These are phyloP conservation scores for Drosophila testacea DNA, from an alignment of 2,888 invertebrate genomes.

Conservation along the genomic window DNA sequence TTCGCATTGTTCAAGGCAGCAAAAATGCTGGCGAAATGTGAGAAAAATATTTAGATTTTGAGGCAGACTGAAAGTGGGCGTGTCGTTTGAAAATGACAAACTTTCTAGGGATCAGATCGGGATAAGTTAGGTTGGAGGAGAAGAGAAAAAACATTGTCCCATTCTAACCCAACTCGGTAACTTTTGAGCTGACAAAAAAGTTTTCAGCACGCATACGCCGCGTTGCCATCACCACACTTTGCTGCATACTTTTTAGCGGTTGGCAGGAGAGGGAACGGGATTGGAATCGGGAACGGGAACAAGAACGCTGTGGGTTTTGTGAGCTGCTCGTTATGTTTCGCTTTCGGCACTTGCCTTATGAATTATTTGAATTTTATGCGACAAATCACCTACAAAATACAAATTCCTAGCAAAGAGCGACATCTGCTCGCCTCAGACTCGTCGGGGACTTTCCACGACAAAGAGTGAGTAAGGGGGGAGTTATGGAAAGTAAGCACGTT, in stretches of 20 bases:
- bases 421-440: slow-evolving; percentile 31
- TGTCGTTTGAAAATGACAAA: slow-evolving; percentile 65
- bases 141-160: slow-evolving; percentile 23
- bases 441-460: slow-evolving; percentile 5
- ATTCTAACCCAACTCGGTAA: slow-evolving; percentile 41
- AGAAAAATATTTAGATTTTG: slow-evolving; percentile 58
- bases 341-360: slow-evolving; percentile 68
- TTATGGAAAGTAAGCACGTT: slow-evolving; percentile 67
- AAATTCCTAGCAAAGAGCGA: slow-evolving; percentile 65
- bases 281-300: neutral
- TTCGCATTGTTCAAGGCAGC: slow-evolving; percentile 55
- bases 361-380: slow-evolving; percentile 81
- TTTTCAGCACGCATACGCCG: slow-evolving; percentile 76
- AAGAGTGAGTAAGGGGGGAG: neutral
- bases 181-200: slow-evolving; percentile 75
- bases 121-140: neutral
- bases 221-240: slow-evolving; percentile 65
- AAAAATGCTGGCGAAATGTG: slow-evolving; percentile 68
- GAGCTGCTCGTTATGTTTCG: slow-evolving; percentile 69
- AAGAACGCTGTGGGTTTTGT: slow-evolving; percentile 36
- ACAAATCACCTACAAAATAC: slow-evolving; percentile 80
- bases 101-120: slow-evolving; percentile 32
- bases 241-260: slow-evolving; percentile 76
- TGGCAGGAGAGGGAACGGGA: slow-evolving; percentile 27
- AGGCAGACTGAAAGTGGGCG: neutral